Percentiles rank a stretch among this genome's conserved stretches.
These are phyloP conservation scores for Typhlichthys subterraneus DNA, from an alignment of 2,797 vertebrate species.

Conservation along the genomic window DNA sequence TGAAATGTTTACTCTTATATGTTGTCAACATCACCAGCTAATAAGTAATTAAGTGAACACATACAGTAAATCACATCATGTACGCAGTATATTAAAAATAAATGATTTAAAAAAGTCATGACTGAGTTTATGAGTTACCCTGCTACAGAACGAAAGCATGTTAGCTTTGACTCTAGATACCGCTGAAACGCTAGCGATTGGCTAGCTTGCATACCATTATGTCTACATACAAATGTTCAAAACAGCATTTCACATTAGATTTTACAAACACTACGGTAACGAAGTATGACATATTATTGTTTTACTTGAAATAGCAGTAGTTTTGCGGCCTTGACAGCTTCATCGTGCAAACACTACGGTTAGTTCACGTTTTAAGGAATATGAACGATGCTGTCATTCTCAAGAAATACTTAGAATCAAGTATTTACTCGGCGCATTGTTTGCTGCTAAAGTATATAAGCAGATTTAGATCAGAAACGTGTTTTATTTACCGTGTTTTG, in stretches of 20 bases:
- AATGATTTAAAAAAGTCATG: too few species aligned
- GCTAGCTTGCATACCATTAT: too few species aligned
- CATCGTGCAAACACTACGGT: neutral
- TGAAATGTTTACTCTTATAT: too few species aligned
- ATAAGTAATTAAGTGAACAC: too few species aligned
- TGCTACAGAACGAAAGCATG: too few species aligned
- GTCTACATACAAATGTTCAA: neutral
- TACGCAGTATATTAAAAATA: too few species aligned
- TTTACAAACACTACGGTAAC: neutral
- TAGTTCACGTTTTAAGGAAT: rapidly evolving
- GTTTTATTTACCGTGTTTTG: conserved; percentile 54
- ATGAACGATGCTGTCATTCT: rapidly evolving
- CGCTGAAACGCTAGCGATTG: too few species aligned
- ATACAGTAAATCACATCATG: too few species aligned
- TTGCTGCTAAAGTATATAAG: neutral
- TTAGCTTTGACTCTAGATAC: too few species aligned
- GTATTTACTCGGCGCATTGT: neutral
- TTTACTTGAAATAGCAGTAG: too few species aligned
- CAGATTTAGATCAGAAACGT: neutral
- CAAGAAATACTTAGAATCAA: rapidly evolving
- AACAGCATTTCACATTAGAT: neutral
- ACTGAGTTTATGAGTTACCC: too few species aligned
- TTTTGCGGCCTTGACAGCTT: conserved; percentile 22
- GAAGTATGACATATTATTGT: neutral
- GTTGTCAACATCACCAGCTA: too few species aligned